Evolutionary conservation across 2,113 vertebrate species (phyloP), one percentile per base, ranked within the genome.

Genomic region (Pavo muticus): DNA sequence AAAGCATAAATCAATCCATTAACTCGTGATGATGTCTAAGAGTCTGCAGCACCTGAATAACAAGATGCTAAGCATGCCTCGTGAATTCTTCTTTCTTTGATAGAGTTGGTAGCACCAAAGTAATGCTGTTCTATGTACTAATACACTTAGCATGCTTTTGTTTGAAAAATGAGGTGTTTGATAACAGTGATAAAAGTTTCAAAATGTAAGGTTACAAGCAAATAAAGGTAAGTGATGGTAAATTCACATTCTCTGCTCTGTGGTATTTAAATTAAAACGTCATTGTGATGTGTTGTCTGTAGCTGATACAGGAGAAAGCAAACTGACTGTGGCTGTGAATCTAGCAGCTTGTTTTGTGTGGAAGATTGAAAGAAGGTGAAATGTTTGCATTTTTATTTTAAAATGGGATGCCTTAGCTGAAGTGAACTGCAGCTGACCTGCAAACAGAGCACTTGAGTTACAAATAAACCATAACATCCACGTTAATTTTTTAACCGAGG

Each of bases 71-170:
- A 96, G 98, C 98, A 98, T 98, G 98, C 97, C 95, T 96, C 96
- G 80, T 97, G 97, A 97, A 94, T 95, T 97, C 94, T 95, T 96
- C 96, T 97, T 74, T 93, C 96, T 95, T 93, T 92, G 93, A 96
- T 97, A 97, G 97, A 95, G 74, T 97, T 90, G 88, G 76, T 96
- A 97, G 97, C 96, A 96, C 91, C 95, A 94, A 94, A 95, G 96
- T 97, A 97, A 97, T 97, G 97, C 96, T 97, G 94, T 97, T 97
- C 96, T 97, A 89, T 73, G 68, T 97, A 98, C 98, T 98, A 98
- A 98, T 98, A 97, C 97, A 98, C 98, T 97, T 96, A 97, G 98
- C 98, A 98, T 98, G 98, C 96, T 96, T 94, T 90, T 97, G 87
- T 97, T 95, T 94, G 96, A 97, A 97, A 95, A 98, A 95, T 97